Conservation (phyloP, 2,113 vertebrate genomes). For the Setophaga coronata region DNA sequence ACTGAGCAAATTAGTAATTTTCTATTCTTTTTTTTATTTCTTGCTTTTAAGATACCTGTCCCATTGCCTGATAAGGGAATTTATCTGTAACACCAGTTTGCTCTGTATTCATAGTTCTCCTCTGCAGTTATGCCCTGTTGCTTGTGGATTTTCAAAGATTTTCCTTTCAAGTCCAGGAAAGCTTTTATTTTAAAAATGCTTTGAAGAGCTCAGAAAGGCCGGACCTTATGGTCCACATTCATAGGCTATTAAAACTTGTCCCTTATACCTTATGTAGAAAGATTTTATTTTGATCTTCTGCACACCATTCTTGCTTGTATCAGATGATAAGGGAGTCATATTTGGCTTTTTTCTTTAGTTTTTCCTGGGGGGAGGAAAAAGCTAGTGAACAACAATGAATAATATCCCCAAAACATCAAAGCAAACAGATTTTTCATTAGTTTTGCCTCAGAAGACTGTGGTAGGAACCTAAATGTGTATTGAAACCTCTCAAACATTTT, state of each 20-base stretch:
- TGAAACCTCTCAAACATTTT: not conserved
- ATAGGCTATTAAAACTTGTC: not conserved
- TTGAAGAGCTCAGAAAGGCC: not conserved
- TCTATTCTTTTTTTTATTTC: not conserved
- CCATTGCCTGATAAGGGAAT: not conserved
- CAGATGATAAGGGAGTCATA: not conserved
- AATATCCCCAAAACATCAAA: not conserved
- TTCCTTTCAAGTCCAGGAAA: conserved; percentile 14
- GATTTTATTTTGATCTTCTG: not conserved
- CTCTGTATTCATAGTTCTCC: not conserved
- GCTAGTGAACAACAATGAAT: not conserved
- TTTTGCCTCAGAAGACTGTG: not conserved
- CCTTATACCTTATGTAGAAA: not conserved
- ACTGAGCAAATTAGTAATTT: not conserved
- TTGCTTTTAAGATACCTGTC: not conserved
- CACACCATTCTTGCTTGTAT: not conserved
- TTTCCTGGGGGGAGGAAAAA: not conserved
- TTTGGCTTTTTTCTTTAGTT: not conserved
- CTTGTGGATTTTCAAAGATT: conserved; percentile 6
- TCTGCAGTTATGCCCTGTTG: not conserved
- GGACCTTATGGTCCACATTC: not conserved
- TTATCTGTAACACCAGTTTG: not conserved
- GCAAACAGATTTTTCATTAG: not conserved
- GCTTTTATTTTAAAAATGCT: conserved; percentile 32
- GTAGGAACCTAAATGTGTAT: not conserved